Base-by-base conservation (phyloP, 2,113 vertebrate genomes). In the Elaphurus davidianus region DNA sequence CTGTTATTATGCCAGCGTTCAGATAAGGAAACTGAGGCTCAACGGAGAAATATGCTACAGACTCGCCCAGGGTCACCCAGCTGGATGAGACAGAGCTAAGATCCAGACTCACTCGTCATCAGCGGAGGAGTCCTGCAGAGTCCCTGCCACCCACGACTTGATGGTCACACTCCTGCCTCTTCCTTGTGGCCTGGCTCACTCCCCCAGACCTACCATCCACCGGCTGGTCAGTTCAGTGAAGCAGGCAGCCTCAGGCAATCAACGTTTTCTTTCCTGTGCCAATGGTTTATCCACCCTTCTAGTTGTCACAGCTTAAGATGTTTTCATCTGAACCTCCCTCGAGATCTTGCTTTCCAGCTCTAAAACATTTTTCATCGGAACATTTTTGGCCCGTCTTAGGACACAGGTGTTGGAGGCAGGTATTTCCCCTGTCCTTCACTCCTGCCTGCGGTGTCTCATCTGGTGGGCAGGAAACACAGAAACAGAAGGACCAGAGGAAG, bases 41-140 rank as follows among this genome's bases (percentile, higher is more conserved):
- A 0, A 16, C 0, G 2, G 14, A 88, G 89, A 91, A 79, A 81
- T 1, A 40, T 0, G 6, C 14, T 4, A 0, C 11, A 52, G 3
- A 28, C 40, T 27, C 14, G 33, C 7, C 60, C 43, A 43, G 36
- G 89, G 74, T 27, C 52, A 43, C 52, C 0, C 0, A 9, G 25
- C 12, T 3, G 7, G 67, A 28, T 33, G 79, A n/a, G 33, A 21
- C 3, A 21, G 19, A 33, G 84, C 28, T 7, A 15, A 86, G 62
- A 52, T 13, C 12, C 88, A 88, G 47, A 30, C 3, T 5, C 1
- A 2, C 2, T 6, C 27, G 52, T 25, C 11, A 9, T 36, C 74
- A 47, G 0, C 13, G 30, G 36, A 6, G 15, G 16, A 30, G 30
- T 15, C 28, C 2, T 2, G 11, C 33, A 25, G 1, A 1, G 4